Evolutionary conservation across 2,797 vertebrate species (phyloP).

Genomic region (Gambelia wislizenii): DNA sequence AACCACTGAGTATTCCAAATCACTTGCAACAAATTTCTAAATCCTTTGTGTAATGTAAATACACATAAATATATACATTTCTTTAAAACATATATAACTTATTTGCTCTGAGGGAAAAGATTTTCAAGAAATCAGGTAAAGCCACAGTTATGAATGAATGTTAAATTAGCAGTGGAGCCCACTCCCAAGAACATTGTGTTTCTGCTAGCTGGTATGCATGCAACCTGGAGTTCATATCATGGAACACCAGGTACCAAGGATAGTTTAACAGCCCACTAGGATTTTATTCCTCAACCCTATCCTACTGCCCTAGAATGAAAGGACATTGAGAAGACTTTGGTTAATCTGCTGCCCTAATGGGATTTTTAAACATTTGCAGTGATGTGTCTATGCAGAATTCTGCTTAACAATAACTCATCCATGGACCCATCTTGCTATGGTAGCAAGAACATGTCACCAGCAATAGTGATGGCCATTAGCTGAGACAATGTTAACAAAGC

Average conservation of each 20-base stretch:
- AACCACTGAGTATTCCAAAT: conserved; percentile 47
- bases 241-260: neutral
- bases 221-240: neutral
- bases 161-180: conserved; percentile 1
- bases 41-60: conserved; percentile 33
- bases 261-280: neutral
- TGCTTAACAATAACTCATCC: too few relatives aligned
- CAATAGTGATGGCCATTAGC: neutral
- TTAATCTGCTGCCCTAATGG: neutral
- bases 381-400: neutral
- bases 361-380: neutral
- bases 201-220: neutral
- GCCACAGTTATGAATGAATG: neutral
- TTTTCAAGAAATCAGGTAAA: conserved; percentile 17
- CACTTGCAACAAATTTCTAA: conserved; percentile 53
- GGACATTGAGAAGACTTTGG: neutral
- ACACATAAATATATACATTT: conserved; percentile 11
- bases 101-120: conserved; percentile 13
- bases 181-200: neutral
- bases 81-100: neutral
- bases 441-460: neutral
- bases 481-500: neutral
- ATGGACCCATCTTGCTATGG: neutral
- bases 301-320: neutral
- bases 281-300: neutral